Evolutionary conservation across 2,888 invertebrate genomes (phyloP).

Genomic region (Drosophila melanosoma): DNA sequence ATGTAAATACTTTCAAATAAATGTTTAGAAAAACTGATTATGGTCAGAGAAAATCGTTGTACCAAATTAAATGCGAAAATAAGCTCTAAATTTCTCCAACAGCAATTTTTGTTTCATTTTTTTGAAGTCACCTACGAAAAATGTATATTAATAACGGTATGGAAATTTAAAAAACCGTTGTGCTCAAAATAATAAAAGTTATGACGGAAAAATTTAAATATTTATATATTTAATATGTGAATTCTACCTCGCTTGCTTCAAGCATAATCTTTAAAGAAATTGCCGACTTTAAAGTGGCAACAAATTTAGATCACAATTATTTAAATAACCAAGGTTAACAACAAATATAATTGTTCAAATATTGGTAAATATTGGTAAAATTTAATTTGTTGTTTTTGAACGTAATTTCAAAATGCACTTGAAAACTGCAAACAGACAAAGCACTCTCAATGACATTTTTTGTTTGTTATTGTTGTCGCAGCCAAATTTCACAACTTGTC

Average conservation of each 20-base stretch:
- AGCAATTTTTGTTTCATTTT: not conserved
- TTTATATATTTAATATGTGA: not conserved
- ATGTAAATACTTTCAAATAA: constrained; percentile 35
- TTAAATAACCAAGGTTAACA: not conserved
- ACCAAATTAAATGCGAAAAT: constrained; percentile 11
- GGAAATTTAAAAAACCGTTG: not conserved
- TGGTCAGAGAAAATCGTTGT: constrained; percentile 2
- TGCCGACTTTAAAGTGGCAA: not conserved
- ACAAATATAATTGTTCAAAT: not conserved
- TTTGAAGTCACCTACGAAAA: not conserved
- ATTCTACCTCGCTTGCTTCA: not conserved
- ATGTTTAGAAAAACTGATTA: constrained; percentile 38
- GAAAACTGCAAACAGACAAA: not conserved
- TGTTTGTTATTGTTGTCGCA: not conserved
- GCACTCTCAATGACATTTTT: not conserved
- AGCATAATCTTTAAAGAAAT: not conserved
- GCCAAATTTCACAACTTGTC: constrained; percentile 2
- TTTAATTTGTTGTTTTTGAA: not conserved
- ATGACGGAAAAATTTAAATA: not conserved
- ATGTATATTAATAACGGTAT: not conserved
- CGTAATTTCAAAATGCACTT: not conserved
- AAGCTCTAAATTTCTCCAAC: not conserved
- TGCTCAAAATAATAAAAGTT: not conserved
- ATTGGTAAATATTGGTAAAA: not conserved
- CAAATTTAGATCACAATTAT: not conserved